Evolutionary conservation across 2,888 invertebrate species (phyloP), one percentile per base, ranked within the genome.

Genomic region (Pteria penguin): DNA sequence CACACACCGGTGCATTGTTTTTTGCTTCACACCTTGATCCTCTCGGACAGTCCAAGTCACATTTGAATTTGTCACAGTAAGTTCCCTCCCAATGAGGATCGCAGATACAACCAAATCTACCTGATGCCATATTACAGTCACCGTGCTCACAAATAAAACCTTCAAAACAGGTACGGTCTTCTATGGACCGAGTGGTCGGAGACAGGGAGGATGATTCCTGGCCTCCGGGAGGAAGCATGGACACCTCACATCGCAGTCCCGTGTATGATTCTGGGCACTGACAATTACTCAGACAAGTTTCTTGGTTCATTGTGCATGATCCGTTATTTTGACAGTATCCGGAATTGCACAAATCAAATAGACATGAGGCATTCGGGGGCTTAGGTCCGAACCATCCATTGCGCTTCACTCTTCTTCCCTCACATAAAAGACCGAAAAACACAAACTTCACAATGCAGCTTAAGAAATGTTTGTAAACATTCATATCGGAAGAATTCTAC

Each of bases 381-480:
- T 65, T 65, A n/a, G 32, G 32, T 65, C 65, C 65, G 26, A 65
- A 36, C 65, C 65, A 65, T 8, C 36, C 22, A 24, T 36, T 45
- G 22, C 45, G 45, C 18, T 45, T 45, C 45, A 45, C 18, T 18
- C 45, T 45, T 45, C 45, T 45, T 8, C 45, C 45, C 11, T 45
- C 45, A 45, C n/a, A n/a, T n/a, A n/a, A n/a, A n/a, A n/a, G n/a
- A n/a, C n/a, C n/a, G n/a, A n/a, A n/a, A n/a, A n/a, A n/a, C n/a
- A n/a, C n/a, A n/a, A n/a, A n/a, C n/a, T n/a, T n/a, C n/a, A n/a
- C n/a, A n/a, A n/a, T n/a, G n/a, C n/a, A n/a, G n/a, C n/a, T n/a
- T n/a, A n/a, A n/a, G n/a, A n/a, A n/a, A n/a, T n/a, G n/a, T n/a
- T n/a, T n/a, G n/a, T n/a, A n/a, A n/a, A n/a, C n/a, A n/a, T n/a